Percentiles rank a stretch among this genome's conserved stretches.
phyloP scores from a whole-genome alignment of 2,113 vertebrate species.

The Chaetodon trifascialis region DNA sequence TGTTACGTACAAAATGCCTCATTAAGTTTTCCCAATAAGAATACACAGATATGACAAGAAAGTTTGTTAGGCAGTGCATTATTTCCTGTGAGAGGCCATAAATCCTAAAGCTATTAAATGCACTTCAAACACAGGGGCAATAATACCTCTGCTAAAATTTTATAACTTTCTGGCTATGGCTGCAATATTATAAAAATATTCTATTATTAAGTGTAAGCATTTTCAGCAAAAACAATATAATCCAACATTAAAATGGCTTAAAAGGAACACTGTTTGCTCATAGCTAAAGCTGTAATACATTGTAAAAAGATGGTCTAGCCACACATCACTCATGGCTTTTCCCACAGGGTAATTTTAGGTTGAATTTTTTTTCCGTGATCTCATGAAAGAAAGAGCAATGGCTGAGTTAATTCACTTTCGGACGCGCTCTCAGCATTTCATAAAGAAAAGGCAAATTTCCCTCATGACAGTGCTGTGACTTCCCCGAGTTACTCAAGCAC shows the following conservation, averaged over 20 bases:
- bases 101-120: constrained; percentile 1
- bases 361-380: background rate
- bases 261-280: background rate
- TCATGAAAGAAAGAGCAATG: background rate
- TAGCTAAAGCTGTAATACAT: background rate
- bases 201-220: background rate
- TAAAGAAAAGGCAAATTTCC: background rate
- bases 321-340: background rate
- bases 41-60: no score
- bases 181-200: background rate
- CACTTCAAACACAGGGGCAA: background rate
- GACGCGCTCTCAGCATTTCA: background rate
- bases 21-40: no score
- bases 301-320: background rate
- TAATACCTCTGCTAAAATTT: background rate
- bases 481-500: constrained; percentile 38
- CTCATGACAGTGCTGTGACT: constrained; percentile 25
- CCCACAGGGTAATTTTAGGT: background rate
- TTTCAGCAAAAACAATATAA: background rate
- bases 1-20: background rate
- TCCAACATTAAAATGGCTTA: background rate
- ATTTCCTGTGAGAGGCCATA: background rate
- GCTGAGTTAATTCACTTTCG: background rate
- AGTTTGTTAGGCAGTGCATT: background rate
- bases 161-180: background rate